Percentiles rank a stretch among this genome's conserved stretches.
Conservation (phyloP, 2,113 vertebrate genomes). For the Phalacrocorax pelagicus region DNA sequence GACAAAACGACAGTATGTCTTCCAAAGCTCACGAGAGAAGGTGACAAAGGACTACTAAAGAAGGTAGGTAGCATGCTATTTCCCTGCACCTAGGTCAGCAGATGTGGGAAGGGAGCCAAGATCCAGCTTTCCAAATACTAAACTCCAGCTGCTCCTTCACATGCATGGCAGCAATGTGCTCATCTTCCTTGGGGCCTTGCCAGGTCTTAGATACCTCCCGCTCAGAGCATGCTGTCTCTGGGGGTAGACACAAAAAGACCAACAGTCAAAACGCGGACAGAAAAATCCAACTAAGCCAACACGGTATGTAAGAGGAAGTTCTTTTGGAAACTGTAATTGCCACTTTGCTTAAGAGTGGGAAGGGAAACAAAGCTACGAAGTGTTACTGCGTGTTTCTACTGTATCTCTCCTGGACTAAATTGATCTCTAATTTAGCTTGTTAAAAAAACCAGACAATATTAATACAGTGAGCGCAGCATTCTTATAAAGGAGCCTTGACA, state of each 20-base stretch:
- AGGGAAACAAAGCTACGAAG: neutral
- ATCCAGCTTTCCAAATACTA: neutral
- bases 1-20: neutral
- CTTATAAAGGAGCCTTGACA: neutral
- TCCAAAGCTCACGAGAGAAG: neutral
- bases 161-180: neutral
- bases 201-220: neutral
- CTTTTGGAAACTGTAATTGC: neutral
- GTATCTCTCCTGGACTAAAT: neutral
- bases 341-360: neutral
- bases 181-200: neutral
- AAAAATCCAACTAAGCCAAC: neutral
- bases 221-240: neutral
- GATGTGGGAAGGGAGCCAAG: neutral
- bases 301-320: neutral
- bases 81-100: neutral
- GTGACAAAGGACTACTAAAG: neutral
- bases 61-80: neutral
- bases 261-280: neutral
- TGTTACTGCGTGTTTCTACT: neutral
- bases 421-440: neutral
- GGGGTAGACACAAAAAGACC: neutral
- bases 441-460: neutral
- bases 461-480: neutral
- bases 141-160: conserved; percentile 24